phyloP scores from a whole-genome alignment of 2,888 invertebrate species.

The Zaprionus lineosus region DNA sequence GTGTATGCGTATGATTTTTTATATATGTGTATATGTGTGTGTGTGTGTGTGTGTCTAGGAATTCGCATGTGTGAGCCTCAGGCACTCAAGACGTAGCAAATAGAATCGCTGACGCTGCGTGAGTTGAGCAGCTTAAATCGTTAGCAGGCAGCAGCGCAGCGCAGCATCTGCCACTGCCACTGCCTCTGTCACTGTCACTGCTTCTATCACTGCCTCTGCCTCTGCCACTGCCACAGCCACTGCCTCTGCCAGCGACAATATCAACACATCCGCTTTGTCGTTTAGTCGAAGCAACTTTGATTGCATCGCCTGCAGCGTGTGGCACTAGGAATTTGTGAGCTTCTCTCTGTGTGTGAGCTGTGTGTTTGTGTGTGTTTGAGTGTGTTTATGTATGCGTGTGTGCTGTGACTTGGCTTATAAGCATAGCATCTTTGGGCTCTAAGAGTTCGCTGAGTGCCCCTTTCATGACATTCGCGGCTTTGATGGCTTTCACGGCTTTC shows the following conservation, averaged over 20 bases:
- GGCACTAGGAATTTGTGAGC: constrained; percentile 47
- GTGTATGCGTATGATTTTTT: not conserved
- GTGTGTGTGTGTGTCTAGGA: constrained; percentile 41
- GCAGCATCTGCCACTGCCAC: constrained; percentile 13
- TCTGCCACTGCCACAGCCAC: constrained; percentile 4
- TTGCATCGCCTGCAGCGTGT: constrained; percentile 60
- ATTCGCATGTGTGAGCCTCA: constrained; percentile 40
- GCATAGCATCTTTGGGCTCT: constrained; percentile 35
- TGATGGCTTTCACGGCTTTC: too few relatives aligned
- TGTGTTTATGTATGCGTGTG: too few relatives aligned
- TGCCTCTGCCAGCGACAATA: constrained; percentile 51
- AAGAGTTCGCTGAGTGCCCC: constrained; percentile 44
- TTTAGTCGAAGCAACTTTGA: constrained; percentile 56
- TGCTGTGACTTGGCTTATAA: constrained; percentile 60
- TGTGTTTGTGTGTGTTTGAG: too few relatives aligned
- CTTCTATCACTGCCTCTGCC: constrained; percentile 12
- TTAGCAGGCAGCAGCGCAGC: constrained; percentile 62
- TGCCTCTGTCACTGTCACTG: constrained; percentile 7
- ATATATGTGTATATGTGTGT: constrained; percentile 25
- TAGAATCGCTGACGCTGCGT: constrained; percentile 69
- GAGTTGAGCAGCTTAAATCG: constrained; percentile 74
- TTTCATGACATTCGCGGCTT: constrained; percentile 23
- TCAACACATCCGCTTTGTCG: constrained; percentile 67
- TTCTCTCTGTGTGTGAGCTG: too few relatives aligned
- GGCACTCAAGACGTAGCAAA: constrained; percentile 28